These are phyloP conservation scores for Sternarchorhynchus goeldii DNA, from an alignment of 2,797 vertebrate species.

Conservation along the genomic window DNA sequence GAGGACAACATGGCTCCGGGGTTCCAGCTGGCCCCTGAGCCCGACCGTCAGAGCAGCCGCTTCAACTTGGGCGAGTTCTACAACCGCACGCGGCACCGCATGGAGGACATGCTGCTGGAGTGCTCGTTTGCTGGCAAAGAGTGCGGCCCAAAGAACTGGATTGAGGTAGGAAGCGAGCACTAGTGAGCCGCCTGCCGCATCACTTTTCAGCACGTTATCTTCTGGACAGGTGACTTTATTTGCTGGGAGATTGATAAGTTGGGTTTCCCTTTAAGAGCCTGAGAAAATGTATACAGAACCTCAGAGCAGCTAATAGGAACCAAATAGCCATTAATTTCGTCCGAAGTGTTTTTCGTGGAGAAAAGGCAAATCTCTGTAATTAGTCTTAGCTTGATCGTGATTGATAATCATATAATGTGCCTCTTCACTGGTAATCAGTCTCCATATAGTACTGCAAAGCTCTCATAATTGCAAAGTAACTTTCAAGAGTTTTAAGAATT, in stretches of 20 bases:
- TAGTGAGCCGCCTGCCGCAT: neutral
- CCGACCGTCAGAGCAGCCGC: conserved; percentile 70
- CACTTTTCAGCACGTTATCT: neutral
- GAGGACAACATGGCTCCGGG: conserved; percentile 87
- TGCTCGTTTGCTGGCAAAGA: conserved; percentile 83
- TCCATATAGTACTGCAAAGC: conserved; percentile 16
- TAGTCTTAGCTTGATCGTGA: conserved; percentile 34
- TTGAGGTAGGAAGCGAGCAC: conserved; percentile 77
- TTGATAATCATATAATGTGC: conserved; percentile 42
- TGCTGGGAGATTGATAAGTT: conserved; percentile 11
- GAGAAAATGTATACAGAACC: conserved; percentile 20
- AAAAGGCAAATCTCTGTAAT: conserved; percentile 28
- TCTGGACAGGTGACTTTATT: conserved; percentile 30
- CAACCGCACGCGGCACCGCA: conserved; percentile 87
- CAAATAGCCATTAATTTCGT: conserved; percentile 39
- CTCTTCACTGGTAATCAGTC: conserved; percentile 23
- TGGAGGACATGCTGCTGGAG: conserved; percentile 93
- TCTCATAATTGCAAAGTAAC: conserved; percentile 24
- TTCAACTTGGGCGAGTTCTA: conserved; percentile 86
- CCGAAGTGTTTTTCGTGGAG: conserved; percentile 32
- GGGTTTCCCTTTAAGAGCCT: conserved; percentile 1
- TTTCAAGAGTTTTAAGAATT: conserved; percentile 8
- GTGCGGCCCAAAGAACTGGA: conserved; percentile 85
- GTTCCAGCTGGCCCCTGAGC: conserved; percentile 78
- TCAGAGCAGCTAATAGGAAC: conserved; percentile 18